Evolutionary conservation across 2,888 invertebrate species (phyloP).

Genomic region (Biston betularia): DNA sequence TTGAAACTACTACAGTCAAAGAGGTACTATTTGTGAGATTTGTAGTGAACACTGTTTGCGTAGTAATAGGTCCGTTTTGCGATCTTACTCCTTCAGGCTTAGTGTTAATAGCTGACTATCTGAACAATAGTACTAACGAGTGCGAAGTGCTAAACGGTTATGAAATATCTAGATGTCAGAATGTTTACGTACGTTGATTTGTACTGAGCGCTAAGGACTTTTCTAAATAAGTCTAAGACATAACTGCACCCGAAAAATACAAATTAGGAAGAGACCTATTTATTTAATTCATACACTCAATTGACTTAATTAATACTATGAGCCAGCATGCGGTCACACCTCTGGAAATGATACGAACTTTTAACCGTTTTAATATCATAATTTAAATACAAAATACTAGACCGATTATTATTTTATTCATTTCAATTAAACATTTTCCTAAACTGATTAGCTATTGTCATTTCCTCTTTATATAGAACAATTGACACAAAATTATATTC

Average conservation of each 20-base stretch:
- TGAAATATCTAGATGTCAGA: conserved; percentile 40
- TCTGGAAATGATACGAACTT: not conserved
- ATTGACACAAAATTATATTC: conserved; percentile 8
- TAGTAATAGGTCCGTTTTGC: conserved; percentile 32
- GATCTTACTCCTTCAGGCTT: conserved; percentile 36
- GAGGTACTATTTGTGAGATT: conserved; percentile 4
- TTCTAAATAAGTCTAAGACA: not conserved
- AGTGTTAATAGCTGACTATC: conserved; percentile 35
- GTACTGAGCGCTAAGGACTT: not conserved
- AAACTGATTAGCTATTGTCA: conserved; percentile 11
- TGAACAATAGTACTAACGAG: conserved; percentile 49
- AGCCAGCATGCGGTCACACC: not conserved
- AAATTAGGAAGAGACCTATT: conserved; percentile 38
- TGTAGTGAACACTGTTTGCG: conserved; percentile 26
- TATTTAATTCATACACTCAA: conserved; percentile 17
- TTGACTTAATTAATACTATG: conserved; percentile 13
- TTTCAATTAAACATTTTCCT: not conserved
- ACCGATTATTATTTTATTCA: not conserved
- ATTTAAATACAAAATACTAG: too few relatives aligned
- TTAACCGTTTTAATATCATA: not conserved
- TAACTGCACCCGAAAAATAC: conserved; percentile 25
- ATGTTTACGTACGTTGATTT: conserved; percentile 13
- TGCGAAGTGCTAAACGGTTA: conserved; percentile 49
- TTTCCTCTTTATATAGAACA: conserved; percentile 4
- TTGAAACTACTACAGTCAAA: conserved; percentile 4